phyloP scores from a whole-genome alignment of 2,888 invertebrate genomes.

The Agonopterix arenella region DNA sequence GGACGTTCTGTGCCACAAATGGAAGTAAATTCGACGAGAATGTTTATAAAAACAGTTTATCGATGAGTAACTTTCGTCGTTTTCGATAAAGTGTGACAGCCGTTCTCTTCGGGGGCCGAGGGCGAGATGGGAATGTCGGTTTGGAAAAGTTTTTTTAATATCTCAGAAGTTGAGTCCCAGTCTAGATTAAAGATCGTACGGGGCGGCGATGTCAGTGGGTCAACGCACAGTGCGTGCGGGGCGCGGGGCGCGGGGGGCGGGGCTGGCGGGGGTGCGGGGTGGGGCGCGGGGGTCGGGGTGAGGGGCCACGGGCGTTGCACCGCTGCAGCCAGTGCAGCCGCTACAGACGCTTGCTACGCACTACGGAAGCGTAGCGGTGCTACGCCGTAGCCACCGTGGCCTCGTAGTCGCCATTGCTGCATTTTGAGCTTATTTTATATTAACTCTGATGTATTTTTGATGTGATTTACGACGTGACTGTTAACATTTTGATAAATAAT shows the following conservation, averaged over 20 bases:
- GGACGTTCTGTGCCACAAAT: conserved; percentile 11
- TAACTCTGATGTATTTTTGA: too few species aligned
- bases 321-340: conserved; percentile 62
- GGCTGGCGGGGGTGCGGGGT: conserved; percentile 63
- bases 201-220: conserved; percentile 64
- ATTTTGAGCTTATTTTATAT: too few species aligned
- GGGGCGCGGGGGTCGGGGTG: conserved; percentile 25
- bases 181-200: conserved; percentile 72
- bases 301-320: conserved; percentile 43
- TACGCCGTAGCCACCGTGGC: conserved; percentile 26
- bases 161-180: conserved; percentile 26
- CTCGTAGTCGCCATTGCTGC: too few species aligned
- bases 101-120: conserved; percentile 8
- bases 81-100: not conserved
- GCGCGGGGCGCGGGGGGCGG: conserved; percentile 28
- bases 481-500: too few species aligned
- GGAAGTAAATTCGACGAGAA: not conserved
- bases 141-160: not conserved
- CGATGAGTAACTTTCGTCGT: not conserved
- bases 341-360: conserved; percentile 42
- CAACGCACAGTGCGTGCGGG: conserved; percentile 71
- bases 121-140: conserved; percentile 11
- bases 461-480: too few species aligned
- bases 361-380: conserved; percentile 36
- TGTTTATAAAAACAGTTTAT: not conserved